Conservation (phyloP, 2,113 vertebrate genomes). For the Oncorhynchus gorbuscha region DNA sequence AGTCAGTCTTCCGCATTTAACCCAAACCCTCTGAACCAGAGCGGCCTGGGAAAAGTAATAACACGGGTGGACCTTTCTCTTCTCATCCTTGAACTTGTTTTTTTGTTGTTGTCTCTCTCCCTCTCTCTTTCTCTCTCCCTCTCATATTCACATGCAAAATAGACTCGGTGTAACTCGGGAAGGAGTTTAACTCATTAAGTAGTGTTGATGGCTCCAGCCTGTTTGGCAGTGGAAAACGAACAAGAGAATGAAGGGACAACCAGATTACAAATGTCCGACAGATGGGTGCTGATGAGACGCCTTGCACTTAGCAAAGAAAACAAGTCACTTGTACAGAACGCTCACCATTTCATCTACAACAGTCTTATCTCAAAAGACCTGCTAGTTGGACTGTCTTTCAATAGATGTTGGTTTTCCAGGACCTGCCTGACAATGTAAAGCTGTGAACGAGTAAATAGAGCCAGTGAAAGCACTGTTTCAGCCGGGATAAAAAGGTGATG, state of each 20-base stretch:
- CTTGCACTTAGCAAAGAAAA: background rate
- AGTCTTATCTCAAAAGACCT: background rate
- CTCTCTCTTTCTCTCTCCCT: background rate
- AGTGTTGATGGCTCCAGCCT: background rate
- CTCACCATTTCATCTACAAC: slow-evolving; percentile 1
- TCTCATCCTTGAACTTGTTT: background rate
- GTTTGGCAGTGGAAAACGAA: background rate
- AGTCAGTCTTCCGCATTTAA: too few species aligned
- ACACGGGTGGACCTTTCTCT: background rate
- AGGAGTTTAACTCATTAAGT: background rate
- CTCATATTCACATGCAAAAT: background rate
- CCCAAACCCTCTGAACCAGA: too few species aligned
- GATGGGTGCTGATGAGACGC: background rate
- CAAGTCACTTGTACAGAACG: background rate
- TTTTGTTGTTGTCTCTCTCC: background rate
- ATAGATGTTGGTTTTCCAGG: slow-evolving; percentile 2
- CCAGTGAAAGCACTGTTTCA: slow-evolving; percentile 44
- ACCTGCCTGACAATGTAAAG: slow-evolving; percentile 9
- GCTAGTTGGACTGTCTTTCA: slow-evolving; percentile 13
- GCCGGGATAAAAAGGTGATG: slow-evolving; percentile 29
- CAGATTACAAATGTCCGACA: background rate
- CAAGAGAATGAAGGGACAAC: background rate
- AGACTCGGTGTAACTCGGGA: background rate
- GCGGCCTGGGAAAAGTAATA: background rate
- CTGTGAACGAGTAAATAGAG: background rate